Percentiles rank a stretch among this genome's conserved stretches.
These are phyloP conservation scores for Pseudoips prasinana DNA, from an alignment of 2,888 invertebrate genomes.

Conservation along the genomic window DNA sequence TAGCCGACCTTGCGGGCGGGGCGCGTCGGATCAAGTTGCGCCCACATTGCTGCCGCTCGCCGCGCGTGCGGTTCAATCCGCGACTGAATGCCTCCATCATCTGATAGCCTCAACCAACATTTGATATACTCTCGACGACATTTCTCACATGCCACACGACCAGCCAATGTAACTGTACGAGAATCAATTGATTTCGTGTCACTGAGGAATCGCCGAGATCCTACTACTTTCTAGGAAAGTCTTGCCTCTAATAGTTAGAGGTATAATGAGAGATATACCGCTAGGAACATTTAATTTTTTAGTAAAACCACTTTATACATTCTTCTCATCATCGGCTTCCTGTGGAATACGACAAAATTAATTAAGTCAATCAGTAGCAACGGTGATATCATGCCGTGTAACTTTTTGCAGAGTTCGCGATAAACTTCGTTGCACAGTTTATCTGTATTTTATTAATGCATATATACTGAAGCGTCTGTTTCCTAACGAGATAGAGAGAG, in stretches of 20 bases:
- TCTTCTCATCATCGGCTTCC: too few relatives aligned
- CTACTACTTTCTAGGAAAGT: slow-evolving; percentile 29
- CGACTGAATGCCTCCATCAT: slow-evolving; percentile 73
- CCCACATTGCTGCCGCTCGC: slow-evolving; percentile 71
- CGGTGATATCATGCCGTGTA: too few relatives aligned
- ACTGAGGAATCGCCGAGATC: slow-evolving; percentile 23
- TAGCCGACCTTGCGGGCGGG: slow-evolving; percentile 73
- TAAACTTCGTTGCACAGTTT: too few relatives aligned
- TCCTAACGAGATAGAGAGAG: too few relatives aligned
- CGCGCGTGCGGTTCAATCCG: slow-evolving; percentile 72
- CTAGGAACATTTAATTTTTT: too few relatives aligned
- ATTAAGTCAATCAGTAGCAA: too few relatives aligned
- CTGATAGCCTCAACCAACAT: slow-evolving; percentile 65
- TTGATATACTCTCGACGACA: slow-evolving; percentile 67
- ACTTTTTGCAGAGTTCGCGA: too few relatives aligned
- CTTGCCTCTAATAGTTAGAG: slow-evolving; percentile 10
- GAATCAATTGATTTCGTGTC: slow-evolving; percentile 39
- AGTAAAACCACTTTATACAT: too few relatives aligned
- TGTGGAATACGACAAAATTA: too few relatives aligned
- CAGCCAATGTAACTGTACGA: slow-evolving; percentile 56
- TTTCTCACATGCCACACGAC: slow-evolving; percentile 56
- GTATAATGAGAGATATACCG: too few relatives aligned
- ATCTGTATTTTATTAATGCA: too few relatives aligned
- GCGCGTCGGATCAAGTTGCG: slow-evolving; percentile 62
- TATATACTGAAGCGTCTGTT: too few relatives aligned